Percentiles rank a stretch among this genome's conserved stretches.
These are phyloP conservation scores for Yponomeuta evonymella DNA, from an alignment of 2,888 invertebrate species.

Conservation along the genomic window DNA sequence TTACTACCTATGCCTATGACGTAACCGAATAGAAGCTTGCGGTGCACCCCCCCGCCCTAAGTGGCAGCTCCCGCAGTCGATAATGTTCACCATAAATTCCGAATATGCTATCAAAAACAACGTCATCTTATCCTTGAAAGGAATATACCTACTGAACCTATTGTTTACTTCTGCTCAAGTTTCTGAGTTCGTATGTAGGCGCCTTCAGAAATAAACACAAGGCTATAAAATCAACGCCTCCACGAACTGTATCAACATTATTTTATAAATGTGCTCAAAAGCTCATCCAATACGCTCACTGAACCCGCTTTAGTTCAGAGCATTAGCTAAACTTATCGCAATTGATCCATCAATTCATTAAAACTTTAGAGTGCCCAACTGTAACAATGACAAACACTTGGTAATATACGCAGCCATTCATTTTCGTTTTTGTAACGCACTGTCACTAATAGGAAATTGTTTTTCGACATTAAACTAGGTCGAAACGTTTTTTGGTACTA, in stretches of 20 bases:
- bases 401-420: constrained; percentile 1
- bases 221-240: background rate
- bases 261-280: background rate
- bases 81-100: no score
- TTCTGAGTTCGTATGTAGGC: no score
- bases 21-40: background rate
- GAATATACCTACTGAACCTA: no score
- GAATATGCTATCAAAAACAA: no score
- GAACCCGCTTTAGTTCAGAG: background rate
- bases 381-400: background rate
- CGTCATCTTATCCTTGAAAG: no score
- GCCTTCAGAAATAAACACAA: no score
- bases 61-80: no score
- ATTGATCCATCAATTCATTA: constrained; percentile 3
- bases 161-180: no score
- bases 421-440: background rate
- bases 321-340: constrained; percentile 1
- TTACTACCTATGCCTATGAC: background rate
- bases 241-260: background rate
- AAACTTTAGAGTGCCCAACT: background rate
- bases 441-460: constrained; percentile 28
- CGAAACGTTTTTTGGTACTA: constrained; percentile 43
- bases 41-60: no score
- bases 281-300: background rate
- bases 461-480: constrained; percentile 43